phyloP scores from a whole-genome alignment of 2,113 vertebrate genomes.

The Otolemur garnettii region DNA sequence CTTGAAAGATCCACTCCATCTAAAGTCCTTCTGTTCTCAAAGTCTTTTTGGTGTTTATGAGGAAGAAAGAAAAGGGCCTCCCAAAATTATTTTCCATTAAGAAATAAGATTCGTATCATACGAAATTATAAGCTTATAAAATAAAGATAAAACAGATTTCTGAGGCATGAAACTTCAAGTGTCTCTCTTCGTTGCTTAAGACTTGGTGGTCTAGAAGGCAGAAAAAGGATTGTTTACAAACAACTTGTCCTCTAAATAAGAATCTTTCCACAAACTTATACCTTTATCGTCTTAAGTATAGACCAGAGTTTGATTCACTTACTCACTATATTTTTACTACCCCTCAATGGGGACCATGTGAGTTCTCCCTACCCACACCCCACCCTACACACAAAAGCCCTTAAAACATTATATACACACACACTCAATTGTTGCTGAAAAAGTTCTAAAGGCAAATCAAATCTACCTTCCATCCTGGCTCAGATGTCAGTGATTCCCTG shows the following conservation, averaged over 20 bases:
- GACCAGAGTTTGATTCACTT: background rate
- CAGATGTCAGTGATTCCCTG: background rate
- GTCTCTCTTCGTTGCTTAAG: background rate
- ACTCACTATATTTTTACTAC: background rate
- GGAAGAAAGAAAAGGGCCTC: constrained; percentile 65
- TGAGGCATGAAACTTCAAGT: background rate
- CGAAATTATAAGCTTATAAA: background rate
- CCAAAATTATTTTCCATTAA: constrained; percentile 61
- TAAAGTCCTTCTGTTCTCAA: constrained; percentile 54
- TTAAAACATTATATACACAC: background rate
- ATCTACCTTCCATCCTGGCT: background rate
- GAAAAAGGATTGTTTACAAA: background rate
- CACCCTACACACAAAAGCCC: background rate
- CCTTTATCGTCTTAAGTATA: background rate
- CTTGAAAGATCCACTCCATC: constrained; percentile 76
- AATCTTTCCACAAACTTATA: background rate
- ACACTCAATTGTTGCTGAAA: background rate
- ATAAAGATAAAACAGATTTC: constrained; percentile 43
- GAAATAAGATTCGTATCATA: constrained; percentile 72
- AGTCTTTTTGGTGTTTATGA: constrained; percentile 66
- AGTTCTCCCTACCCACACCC: background rate
- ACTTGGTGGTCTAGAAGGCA: background rate
- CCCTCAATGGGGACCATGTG: background rate
- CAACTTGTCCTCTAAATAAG: background rate
- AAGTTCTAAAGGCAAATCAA: background rate